phyloP scores from a whole-genome alignment of 2,113 vertebrate genomes.

The Sphaerodactylus townsendi region DNA sequence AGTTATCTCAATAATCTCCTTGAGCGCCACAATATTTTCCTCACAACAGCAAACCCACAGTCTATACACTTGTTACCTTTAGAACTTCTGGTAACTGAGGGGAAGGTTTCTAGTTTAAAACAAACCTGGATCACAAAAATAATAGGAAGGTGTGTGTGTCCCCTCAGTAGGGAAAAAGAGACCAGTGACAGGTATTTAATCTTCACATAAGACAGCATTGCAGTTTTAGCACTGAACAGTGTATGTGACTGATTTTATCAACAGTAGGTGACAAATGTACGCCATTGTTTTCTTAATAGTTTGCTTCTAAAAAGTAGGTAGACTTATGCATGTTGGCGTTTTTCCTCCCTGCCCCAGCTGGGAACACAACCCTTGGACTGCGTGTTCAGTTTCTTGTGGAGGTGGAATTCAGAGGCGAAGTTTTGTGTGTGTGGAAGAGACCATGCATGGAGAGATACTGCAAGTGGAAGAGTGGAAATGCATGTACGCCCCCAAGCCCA shows the following conservation, averaged over 20 bases:
- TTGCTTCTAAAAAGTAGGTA: neutral
- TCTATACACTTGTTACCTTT: too few species aligned
- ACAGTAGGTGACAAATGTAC: neutral
- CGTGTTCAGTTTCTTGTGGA: conserved; percentile 89
- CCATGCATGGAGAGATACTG: conserved; percentile 82
- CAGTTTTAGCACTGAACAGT: neutral
- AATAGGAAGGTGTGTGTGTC: too few species aligned
- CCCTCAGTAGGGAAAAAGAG: too few species aligned
- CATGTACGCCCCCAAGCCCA: conserved; percentile 86
- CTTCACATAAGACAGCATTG: neutral
- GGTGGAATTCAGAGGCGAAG: conserved; percentile 89
- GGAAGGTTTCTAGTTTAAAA: too few species aligned
- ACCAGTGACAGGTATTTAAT: too few species aligned
- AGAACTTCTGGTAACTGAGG: too few species aligned
- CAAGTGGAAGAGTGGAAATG: conserved; percentile 95
- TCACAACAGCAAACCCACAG: too few species aligned
- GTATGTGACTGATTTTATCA: neutral
- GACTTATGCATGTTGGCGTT: conserved; percentile 4
- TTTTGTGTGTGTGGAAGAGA: conserved; percentile 90
- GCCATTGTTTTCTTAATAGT: neutral
- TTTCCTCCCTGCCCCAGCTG: conserved; percentile 74
- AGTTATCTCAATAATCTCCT: too few species aligned
- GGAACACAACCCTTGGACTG: conserved; percentile 94
- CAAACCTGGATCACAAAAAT: too few species aligned
- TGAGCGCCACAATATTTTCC: too few species aligned